Evolutionary conservation across 1,140 invertebrate species (phyloP).

Genomic region (Drosophila yakuba): DNA sequence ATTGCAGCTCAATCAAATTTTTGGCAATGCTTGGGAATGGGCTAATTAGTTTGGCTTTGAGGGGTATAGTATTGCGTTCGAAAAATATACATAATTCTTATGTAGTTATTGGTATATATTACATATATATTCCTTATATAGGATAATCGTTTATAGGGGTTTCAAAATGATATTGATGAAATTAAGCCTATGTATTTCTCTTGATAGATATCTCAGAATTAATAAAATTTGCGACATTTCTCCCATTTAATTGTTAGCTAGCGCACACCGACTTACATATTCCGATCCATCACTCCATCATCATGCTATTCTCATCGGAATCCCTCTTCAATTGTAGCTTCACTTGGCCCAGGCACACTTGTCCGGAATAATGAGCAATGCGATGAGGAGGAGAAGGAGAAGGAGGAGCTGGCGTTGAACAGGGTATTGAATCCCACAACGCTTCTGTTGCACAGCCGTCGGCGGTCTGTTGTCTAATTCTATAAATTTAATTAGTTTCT

Average conservation of each 20-base stretch:
- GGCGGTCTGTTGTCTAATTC: slow-evolving; percentile 72
- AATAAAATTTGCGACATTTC: background rate
- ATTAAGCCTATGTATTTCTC: too few relatives aligned
- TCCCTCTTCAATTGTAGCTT: slow-evolving; percentile 14
- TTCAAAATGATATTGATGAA: too few relatives aligned
- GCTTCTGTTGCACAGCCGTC: slow-evolving; percentile 25
- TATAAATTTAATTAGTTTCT: slow-evolving; percentile 81
- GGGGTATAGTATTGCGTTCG: background rate
- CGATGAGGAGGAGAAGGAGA: slow-evolving; percentile 8
- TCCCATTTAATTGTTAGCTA: background rate
- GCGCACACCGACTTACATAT: too few relatives aligned
- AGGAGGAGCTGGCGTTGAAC: background rate
- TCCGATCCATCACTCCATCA: slow-evolving; percentile 5
- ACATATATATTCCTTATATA: too few relatives aligned
- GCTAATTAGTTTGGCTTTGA: slow-evolving; percentile 2
- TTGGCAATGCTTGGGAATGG: background rate
- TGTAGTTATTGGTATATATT: too few relatives aligned
- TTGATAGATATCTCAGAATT: too few relatives aligned
- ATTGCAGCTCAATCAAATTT: slow-evolving; percentile 37
- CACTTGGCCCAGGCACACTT: slow-evolving; percentile 30
- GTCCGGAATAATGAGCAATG: slow-evolving; percentile 37
- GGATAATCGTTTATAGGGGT: too few relatives aligned
- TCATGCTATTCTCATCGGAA: background rate
- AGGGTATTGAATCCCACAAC: slow-evolving; percentile 21
- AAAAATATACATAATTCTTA: too few relatives aligned